Evolutionary conservation across 2,113 vertebrate genomes (phyloP), one percentile per base, ranked within the genome.

Genomic region (Ophthalmolycus amberensis): DNA sequence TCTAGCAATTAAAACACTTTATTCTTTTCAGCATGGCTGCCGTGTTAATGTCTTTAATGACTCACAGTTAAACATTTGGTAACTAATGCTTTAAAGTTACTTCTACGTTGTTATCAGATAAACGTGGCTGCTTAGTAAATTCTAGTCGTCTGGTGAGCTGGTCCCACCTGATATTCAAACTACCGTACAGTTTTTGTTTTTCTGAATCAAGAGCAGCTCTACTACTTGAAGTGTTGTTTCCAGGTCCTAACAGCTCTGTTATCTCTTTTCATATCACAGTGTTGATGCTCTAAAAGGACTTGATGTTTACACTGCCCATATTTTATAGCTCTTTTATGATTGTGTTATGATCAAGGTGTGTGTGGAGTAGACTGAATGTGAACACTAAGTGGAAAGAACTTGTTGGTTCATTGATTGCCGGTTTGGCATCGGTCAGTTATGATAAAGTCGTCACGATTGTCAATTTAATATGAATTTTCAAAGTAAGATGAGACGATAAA

Each of bases 11-110:
- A 78, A 79, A 72, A 58, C 63, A 18, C 42, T 63, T 71, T 70
- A 64, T 50, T 72, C 64, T 86, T 82, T 77, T 80, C 75, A 64
- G 38, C 65, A 75, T 79, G 77, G 83, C 83, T 78, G 58, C 44
- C 7, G 10, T 20, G 71, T 27, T 69, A 75, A 72, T 76, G 29
- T 34, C 56, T 72, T 72, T 68, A 48, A 85, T 71, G 69, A 79
- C 52, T 63, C 25, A 25, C 22, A 59, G 40, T 67, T 72, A 2
- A 72, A 32, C 29, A 18, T 32, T 6, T 38, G 10, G 44, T 54
- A 46, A 34, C 44, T 56, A 37, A 37, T 37, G 34, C 34, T 40
- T 40, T 40, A 1, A 9, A 40, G 9, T 40, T 9, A 40, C 38
- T 40, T 34, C 5, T 34, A 34, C 34, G 34, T 34, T 34, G 34